A percentile compares a stretch with the other conserved stretches of the same genome.
These are phyloP conservation scores for Actinemys pallida DNA, from an alignment of 2,113 vertebrate genomes.

Conservation along the genomic window DNA sequence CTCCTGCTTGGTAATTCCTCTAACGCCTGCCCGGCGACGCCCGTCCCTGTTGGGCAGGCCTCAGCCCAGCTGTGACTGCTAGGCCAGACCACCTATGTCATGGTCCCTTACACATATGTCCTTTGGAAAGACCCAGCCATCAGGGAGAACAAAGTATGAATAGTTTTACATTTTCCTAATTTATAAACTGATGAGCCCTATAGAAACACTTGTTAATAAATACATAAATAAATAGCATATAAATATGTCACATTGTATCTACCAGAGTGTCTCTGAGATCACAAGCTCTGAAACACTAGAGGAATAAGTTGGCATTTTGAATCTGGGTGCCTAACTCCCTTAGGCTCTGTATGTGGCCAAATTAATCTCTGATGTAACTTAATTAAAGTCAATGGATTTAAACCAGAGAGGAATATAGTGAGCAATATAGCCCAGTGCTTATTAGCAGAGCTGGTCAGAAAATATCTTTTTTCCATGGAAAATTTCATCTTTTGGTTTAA, in stretches of 20 bases:
- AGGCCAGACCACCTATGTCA: not conserved
- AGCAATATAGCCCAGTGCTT: not conserved
- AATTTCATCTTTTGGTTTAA: constrained; percentile 17
- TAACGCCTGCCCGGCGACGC: not conserved
- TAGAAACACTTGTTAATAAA: not conserved
- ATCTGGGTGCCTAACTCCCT: not conserved
- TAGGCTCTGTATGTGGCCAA: not conserved
- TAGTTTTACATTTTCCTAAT: not conserved
- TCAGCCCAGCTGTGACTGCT: not conserved
- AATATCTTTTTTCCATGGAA: constrained; percentile 22
- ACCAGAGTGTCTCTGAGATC: not conserved
- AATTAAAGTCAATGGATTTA: not conserved
- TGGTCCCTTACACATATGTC: not conserved
- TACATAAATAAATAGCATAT: not conserved
- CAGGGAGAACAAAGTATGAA: not conserved
- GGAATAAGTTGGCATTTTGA: not conserved
- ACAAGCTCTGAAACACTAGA: not conserved
- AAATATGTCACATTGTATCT: not conserved
- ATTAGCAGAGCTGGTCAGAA: constrained; percentile 10
- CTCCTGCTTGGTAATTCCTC: not conserved
- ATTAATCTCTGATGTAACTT: not conserved
- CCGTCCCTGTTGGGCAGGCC: not conserved
- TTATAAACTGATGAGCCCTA: not conserved
- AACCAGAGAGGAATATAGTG: not conserved
- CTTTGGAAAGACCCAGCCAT: not conserved